Base-by-base conservation (phyloP, 2,113 vertebrate species). In the Trachemys scripta region DNA sequence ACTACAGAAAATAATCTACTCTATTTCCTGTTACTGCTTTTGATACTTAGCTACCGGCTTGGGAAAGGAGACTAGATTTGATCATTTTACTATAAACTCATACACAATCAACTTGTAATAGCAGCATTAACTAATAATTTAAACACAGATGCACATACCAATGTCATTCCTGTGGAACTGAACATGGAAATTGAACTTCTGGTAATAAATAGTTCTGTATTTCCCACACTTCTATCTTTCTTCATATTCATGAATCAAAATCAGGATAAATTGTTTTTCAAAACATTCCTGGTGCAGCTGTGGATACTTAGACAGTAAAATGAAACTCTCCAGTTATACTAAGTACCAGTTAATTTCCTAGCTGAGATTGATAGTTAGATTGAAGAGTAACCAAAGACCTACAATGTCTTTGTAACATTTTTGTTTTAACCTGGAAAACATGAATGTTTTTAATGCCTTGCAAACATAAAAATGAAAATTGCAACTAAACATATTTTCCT, bases 71-170 rank as follows among this genome's bases (percentile, higher is more conserved):
- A 87, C 11, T 65, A n/a, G 72, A 87, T 88, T 80, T 72, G 45
- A 91, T 45, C 47, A 88, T 92, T 94, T 86, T 85, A n/a, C 17
- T 31, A 75, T 25, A 83, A 95, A 94, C 56, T 47, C 90, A 82
- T 19, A 62, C 20, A 22, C 13, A 80, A 82, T 75, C 3, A 35
- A 88, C 84, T 88, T 88, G 29, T 83, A 50, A 88, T 92, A 72
- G 35, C 65, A 90, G 86, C 25, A 80, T 92, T 90, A 92, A 12
- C 12, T 42, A 84, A 49, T 80, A 94, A 85, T 0, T 87, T 50
- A 88, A 95, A 22, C 1, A 1, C 47, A 69, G 6, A 69, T 69
- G 35, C 35, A 69, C 35, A 69, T 38, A 69, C 14, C 65, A n/a
- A 69, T n/a, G 35, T 92, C 90, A 91, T 62, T 89, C 38, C 76